Conservation (phyloP, 2,888 invertebrate species). For the Caradrina clavipalpis region DNA sequence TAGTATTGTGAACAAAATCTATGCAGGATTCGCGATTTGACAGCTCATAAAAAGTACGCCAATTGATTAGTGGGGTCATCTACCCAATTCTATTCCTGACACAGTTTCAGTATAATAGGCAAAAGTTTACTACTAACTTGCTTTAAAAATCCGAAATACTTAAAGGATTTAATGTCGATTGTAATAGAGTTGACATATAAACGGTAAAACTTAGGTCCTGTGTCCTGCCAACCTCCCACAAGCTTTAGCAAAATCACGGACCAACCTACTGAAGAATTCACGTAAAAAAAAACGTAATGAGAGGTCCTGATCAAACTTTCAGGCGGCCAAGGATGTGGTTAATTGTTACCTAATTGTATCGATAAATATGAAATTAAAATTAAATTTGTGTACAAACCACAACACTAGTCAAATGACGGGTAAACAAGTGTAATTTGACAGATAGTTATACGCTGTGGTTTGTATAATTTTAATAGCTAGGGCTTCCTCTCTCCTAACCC, state of each 20-base stretch:
- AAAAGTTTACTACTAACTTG: background rate
- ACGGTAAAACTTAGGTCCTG: conserved; percentile 11
- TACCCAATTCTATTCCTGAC: background rate
- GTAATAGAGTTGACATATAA: conserved; percentile 16
- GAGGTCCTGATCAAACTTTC: conserved; percentile 81
- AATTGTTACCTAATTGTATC: conserved; percentile 31
- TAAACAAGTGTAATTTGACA: no score
- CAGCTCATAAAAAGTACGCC: no score
- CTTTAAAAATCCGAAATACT: background rate
- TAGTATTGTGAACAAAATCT: no score
- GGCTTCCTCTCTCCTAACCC: no score
- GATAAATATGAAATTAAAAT: conserved; percentile 35
- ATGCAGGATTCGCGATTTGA: no score
- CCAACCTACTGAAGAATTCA: conserved; percentile 81
- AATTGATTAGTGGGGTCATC: no score
- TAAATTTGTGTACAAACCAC: background rate
- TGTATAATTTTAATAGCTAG: no score
- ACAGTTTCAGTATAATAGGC: background rate
- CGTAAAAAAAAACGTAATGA: conserved; percentile 86
- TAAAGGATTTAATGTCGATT: background rate
- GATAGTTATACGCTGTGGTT: no score
- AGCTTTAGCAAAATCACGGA: conserved; percentile 78
- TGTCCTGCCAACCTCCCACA: conserved; percentile 40
- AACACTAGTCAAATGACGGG: no score
- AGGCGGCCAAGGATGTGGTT: conserved; percentile 68